Percentiles rank a stretch among this genome's conserved stretches.
Evolutionary conservation across 2,797 vertebrate species (phyloP).

Genomic region (Poeciliopsis turneri): DNA sequence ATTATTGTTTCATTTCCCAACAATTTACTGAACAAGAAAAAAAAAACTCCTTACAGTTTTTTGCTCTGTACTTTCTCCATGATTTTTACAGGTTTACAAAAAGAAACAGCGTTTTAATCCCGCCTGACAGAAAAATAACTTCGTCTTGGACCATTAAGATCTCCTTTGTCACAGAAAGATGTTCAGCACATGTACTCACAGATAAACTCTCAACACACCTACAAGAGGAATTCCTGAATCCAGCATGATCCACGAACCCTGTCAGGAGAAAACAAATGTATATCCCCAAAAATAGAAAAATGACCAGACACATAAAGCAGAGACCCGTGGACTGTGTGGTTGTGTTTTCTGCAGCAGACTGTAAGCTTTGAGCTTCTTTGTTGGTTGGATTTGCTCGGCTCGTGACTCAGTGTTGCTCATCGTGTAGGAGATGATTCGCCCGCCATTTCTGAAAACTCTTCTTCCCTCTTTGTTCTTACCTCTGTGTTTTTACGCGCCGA

Average conservation of each 20-base stretch:
- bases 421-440: constrained; percentile 74
- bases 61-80: background rate
- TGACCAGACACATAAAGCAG: constrained; percentile 35
- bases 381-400: constrained; percentile 70
- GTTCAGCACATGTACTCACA: constrained; percentile 59
- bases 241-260: constrained; percentile 50
- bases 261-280: constrained; percentile 47
- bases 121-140: constrained; percentile 16
- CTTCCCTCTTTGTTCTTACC: constrained; percentile 70
- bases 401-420: constrained; percentile 86
- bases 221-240: constrained; percentile 62
- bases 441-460: constrained; percentile 76
- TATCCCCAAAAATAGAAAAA: constrained; percentile 50
- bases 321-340: constrained; percentile 47
- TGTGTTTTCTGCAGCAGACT: constrained; percentile 70
- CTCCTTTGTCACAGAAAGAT: constrained; percentile 24
- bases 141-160: constrained; percentile 12
- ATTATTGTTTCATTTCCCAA: constrained; percentile 16
- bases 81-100: constrained; percentile 15
- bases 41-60: constrained; percentile 19
- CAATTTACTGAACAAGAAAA: constrained; percentile 36
- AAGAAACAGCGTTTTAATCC: constrained; percentile 4
- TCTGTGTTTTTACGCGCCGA: constrained; percentile 49
- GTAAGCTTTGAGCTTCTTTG: constrained; percentile 65
- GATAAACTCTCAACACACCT: constrained; percentile 53